Base-by-base conservation (phyloP, 2,888 invertebrate genomes). In the Harpagoxenus sublaevis region DNA sequence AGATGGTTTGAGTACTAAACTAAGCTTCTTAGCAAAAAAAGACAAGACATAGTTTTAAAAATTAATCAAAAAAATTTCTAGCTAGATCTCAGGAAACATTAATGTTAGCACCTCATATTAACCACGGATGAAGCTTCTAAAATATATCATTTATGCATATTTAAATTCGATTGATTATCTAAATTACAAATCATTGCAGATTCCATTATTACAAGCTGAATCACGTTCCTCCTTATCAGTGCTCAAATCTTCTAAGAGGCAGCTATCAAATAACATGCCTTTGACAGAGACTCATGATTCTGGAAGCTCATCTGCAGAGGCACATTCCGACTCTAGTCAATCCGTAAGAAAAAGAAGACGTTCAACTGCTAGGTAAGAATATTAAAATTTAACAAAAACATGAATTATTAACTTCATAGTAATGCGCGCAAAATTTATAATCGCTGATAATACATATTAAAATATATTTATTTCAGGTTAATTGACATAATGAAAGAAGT, bases 311-410 rank as follows among this genome's bases (percentile, higher is more conserved):
- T 95, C 95, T 9, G 95, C 95, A 79, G 96, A 95, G 70, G 95
- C 95, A 86, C 96, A 96, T 87, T 95, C 96, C 4, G 96, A 96
- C 92, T 96, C 96, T 75, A 96, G 96, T 93, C 96, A 94, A 85
- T 95, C 95, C 28, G 86, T 94, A 74, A 93, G 94, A 45, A 95
- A 95, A 91, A 90, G 94, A 66, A 93, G 94, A 90, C 93, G 94
- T 83, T 92, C 94, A 60, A 84, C 90, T 1, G 88, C 92, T 78
- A 93, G 93, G 95, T 95, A 89, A 90, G 68, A 45, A 51, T 35
- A 51, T 78, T 55, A n/a, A 66, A 8, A 53, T 66, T n/a, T 42
- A 66, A 60, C 3, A 77, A 57, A 51, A 65, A n/a, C 42, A 71
- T 12, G 23, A 35, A 15, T 70, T 53, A 65, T 74, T 75, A 74